Conservation (phyloP, 2,113 vertebrate genomes). For the Indri indri region DNA sequence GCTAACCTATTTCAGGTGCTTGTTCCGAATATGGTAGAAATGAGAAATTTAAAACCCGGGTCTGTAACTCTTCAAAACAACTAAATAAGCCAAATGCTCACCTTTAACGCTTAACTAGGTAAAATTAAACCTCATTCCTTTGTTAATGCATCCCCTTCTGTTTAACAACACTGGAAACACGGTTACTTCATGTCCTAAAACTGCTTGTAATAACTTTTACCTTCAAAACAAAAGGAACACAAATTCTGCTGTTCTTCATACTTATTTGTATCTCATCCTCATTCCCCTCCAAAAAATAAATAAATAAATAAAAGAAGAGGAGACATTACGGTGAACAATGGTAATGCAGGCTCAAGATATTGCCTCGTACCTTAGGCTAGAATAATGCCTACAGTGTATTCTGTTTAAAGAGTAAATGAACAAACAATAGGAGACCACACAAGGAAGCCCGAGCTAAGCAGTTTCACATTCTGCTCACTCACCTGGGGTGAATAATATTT, state of each 20-base stretch:
- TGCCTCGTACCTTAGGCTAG: neutral
- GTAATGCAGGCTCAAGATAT: neutral
- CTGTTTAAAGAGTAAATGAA: conserved; percentile 40
- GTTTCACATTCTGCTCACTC: conserved; percentile 2
- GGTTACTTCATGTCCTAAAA: conserved; percentile 15
- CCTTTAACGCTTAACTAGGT: neutral
- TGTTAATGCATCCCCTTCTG: neutral
- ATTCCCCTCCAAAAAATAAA: neutral
- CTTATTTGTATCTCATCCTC: neutral
- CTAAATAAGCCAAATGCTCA: neutral
- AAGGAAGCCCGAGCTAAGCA: conserved; percentile 40
- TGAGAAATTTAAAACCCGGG: neutral
- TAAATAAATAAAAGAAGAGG: neutral
- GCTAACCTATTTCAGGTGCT: neutral
- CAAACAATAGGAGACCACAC: conserved; percentile 32
- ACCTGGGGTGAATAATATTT: conserved; percentile 39
- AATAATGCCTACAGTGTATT: neutral
- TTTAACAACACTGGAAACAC: neutral
- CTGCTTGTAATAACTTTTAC: conserved; percentile 26
- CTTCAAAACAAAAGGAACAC: conserved; percentile 23
- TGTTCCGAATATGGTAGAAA: neutral
- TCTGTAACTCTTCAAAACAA: neutral
- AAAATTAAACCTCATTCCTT: neutral
- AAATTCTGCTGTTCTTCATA: neutral
- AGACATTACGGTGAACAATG: neutral